phyloP scores from a whole-genome alignment of 2,888 invertebrate genomes.

The Mythimna vitellina region DNA sequence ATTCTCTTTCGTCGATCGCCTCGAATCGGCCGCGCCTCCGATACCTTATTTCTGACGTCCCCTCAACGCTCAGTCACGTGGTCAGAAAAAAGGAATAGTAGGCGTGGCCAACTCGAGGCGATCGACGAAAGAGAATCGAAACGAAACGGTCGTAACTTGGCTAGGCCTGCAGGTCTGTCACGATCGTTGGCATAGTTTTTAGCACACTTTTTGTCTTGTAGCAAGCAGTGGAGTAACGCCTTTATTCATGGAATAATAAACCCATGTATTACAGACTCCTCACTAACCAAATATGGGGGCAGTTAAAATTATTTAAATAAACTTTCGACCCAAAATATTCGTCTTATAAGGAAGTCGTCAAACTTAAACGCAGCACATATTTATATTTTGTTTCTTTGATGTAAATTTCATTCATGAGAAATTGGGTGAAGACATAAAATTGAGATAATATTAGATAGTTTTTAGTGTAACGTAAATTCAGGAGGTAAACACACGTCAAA shows the following conservation, averaged over 20 bases:
- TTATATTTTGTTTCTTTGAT: constrained; percentile 63
- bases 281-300: constrained; percentile 46
- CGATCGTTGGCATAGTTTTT: not conserved
- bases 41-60: no score
- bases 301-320: constrained; percentile 64
- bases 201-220: not conserved
- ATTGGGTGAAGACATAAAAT: constrained; percentile 12
- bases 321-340: constrained; percentile 53
- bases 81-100: no score
- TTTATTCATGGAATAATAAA: constrained; percentile 28
- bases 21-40: no score
- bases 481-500: not conserved
- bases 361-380: constrained; percentile 40
- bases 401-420: constrained; percentile 30
- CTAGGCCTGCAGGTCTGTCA: not conserved
- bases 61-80: no score
- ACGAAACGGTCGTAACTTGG: no score
- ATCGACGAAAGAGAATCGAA: no score
- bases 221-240: not conserved
- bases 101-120: no score
- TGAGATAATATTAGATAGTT: not conserved
- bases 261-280: constrained; percentile 24
- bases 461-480: constrained; percentile 4
- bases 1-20: no score
- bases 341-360: constrained; percentile 66